phyloP scores from a whole-genome alignment of 2,797 vertebrate species.

The Pteropus rufus region DNA sequence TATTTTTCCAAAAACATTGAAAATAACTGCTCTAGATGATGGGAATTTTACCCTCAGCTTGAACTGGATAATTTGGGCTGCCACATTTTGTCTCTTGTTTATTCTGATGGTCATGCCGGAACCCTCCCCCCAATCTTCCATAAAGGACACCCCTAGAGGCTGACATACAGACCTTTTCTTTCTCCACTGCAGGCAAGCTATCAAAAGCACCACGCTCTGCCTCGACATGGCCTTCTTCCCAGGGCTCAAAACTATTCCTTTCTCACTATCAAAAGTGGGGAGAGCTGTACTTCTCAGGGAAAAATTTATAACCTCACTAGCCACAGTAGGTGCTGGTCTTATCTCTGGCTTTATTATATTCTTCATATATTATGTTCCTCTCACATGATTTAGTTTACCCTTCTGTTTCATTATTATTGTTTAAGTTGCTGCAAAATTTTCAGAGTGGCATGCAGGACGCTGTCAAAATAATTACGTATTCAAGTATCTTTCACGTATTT shows the following conservation, averaged over 20 bases:
- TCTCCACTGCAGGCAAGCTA: no score
- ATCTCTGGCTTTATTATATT: background rate
- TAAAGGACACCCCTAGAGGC: background rate
- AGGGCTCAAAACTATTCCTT: background rate
- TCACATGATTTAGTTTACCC: background rate
- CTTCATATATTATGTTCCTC: background rate
- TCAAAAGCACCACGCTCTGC: accelerated
- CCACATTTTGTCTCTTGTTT: background rate
- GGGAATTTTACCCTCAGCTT: no score
- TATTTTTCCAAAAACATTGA: background rate
- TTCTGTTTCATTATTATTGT: background rate
- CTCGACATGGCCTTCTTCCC: background rate
- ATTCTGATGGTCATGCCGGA: no score
- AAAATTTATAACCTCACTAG: no score
- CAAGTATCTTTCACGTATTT: background rate
- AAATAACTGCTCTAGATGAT: accelerated
- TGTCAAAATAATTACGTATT: accelerated
- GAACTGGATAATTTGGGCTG: background rate
- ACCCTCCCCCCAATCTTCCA: background rate
- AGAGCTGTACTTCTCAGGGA: background rate
- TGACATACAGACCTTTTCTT: background rate
- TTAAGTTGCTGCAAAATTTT: background rate
- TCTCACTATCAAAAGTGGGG: background rate
- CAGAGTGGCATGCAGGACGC: background rate
- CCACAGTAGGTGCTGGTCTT: background rate